Base-by-base conservation (phyloP, 2,113 vertebrate species). In the Hyperopisus bebe region DNA sequence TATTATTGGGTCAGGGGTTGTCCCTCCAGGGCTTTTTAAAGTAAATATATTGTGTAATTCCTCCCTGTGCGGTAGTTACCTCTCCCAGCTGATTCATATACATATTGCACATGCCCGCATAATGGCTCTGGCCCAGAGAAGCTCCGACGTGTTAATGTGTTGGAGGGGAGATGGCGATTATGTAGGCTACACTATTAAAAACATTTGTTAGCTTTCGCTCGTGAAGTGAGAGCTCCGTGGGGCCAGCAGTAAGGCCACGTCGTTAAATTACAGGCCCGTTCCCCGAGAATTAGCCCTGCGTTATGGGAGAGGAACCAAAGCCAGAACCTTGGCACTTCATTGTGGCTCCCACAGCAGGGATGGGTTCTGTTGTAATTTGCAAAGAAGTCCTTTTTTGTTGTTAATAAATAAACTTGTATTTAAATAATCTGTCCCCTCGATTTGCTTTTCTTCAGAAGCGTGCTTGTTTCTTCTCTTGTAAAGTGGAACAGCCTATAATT, bases 191-290 rank as follows among this genome's bases (percentile, higher is more conserved):
- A 94, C 95, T 95, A 96, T 96, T 96, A 96, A 96, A 96, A 95
- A 94, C 95, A 94, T 96, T 96, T 96, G 96, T 96, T 96, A 96
- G 94, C 93, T 94, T 93, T 94, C 91, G 95, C 95, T 96, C 96
- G 96, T 96, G 94, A 96, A 95, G 94, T 95, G 93, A 94, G 94
- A 93, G 93, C 90, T 62, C 89, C 50, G n/a, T 42, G 89, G 88
- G 86, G 80, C 88, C 50, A 10, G 90, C 89, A 83, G 89, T 89
- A 90, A 89, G 89, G 88, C 83, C 91, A 53, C 86, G 90, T 90
- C 91, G 90, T 92, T 91, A 90, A 92, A 92, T 92, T 91, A 90
- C 86, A 80, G 46, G 86, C 89, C 87, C 85, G 89, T 90, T 91
- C 90, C 87, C 48, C 58, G 84, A 91, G 91, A 90, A 91, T 92